Base-by-base conservation (phyloP, 2,113 vertebrate genomes). In the Pantherophis guttatus region DNA sequence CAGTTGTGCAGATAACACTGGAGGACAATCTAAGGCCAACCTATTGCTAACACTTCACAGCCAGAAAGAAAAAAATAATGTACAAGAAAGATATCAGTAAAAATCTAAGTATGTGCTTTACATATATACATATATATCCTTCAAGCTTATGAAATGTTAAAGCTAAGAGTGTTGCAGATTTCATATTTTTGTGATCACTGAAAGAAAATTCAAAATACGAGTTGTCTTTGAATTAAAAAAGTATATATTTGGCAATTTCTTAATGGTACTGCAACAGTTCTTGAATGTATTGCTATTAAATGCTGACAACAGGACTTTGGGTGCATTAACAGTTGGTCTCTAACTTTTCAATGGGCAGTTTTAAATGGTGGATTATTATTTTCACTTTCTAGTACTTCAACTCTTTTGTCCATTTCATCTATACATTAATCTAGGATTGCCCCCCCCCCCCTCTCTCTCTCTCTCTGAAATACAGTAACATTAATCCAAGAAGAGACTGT, bases 61-160 rank as follows among this genome's bases (percentile, higher is more conserved):
- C 1, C 7, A 26, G 81, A 2, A 17, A 57, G 86, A 93, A 93
- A 33, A 33, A 39, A 55, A 55, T 26, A 55, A 57, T 5, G 88
- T 65, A 62, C 48, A 33, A 90, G 1, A 44, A 81, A 81, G 17
- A 23, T 39, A 48, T 55, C 24, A 91, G 87, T 94, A 48, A 92
- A 93, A 93, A 93, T 87, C 65, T 94, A 55, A 92, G 90, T 94
- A 86, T 88, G 86, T 94, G 11, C 65, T 93, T 58, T 93, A 55
- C 75, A 26, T 53, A 23, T n/a, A 29, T 44, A n/a, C 75, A 21
- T 44, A 44, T 44, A 21, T 8, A 44, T 44, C 75, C 15, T 81
- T 75, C n/a, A 87, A 87, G 90, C 33, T 81, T 94, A 88, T 53
- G 26, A 50, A 85, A 44, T 33, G 52, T 29, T 89, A 65, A 92